Conservation (phyloP, 2,113 vertebrate species). For the Chascanopsetta lugubris region DNA sequence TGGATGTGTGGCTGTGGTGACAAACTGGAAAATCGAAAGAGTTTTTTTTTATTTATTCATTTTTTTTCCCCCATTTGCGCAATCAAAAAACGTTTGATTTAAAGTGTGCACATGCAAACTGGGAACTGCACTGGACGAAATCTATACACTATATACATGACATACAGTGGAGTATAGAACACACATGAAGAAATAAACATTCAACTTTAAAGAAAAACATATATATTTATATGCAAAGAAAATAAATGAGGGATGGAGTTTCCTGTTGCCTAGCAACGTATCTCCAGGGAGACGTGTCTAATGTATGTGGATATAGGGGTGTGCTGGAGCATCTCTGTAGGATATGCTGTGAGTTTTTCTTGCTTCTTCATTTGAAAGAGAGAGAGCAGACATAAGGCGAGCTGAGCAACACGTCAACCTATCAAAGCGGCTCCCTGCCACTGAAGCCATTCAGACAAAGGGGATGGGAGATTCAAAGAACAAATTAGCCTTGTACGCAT, state of each 20-base stretch:
- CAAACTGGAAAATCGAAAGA: background rate
- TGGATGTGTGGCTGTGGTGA: background rate
- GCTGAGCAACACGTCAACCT: conserved; percentile 17
- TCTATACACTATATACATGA: too few species aligned
- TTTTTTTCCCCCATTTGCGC: background rate
- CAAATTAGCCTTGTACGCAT: conserved; percentile 62
- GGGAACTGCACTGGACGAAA: too few species aligned
- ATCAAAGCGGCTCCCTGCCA: background rate
- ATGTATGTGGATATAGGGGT: conserved; percentile 7
- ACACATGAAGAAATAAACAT: too few species aligned
- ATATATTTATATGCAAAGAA: conserved; percentile 27
- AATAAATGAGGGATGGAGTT: conserved; percentile 5
- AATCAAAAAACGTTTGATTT: background rate
- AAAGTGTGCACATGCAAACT: too few species aligned
- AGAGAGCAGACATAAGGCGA: background rate
- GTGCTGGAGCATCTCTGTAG: conserved; percentile 20
- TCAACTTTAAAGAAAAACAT: conserved; percentile 47
- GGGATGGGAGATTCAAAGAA: conserved; percentile 58
- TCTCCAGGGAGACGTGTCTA: conserved; percentile 28
- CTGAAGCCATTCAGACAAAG: conserved; percentile 54
- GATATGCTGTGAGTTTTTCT: conserved; percentile 38
- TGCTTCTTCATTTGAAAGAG: conserved; percentile 36
- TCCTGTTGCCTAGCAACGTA: conserved; percentile 78
- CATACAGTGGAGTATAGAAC: too few species aligned
- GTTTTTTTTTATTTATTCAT: too few species aligned